phyloP scores from a whole-genome alignment of 2,888 invertebrate genomes.

The Drosophila peninsularis region DNA sequence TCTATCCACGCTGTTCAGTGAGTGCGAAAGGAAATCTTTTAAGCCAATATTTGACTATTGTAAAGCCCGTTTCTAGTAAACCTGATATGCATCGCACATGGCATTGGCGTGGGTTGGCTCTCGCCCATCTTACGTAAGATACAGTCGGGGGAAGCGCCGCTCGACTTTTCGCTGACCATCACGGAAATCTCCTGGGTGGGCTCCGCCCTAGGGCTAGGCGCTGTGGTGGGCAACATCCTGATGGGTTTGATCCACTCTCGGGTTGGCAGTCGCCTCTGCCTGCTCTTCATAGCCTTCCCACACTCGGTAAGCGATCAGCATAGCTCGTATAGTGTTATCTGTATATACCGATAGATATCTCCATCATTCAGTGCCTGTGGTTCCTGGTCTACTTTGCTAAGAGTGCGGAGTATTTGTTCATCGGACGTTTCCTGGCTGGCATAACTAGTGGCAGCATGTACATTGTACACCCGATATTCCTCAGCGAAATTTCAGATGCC shows the following conservation, averaged over 20 bases:
- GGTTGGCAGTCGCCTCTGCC: constrained; percentile 72
- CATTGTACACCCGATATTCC: constrained; percentile 72
- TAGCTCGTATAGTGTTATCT: too few relatives aligned
- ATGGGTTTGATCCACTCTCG: constrained; percentile 66
- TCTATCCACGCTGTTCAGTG: constrained; percentile 68
- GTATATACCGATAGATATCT: neutral
- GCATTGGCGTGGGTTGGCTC: constrained; percentile 82
- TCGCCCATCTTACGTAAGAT: constrained; percentile 79
- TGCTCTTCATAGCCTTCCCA: constrained; percentile 77
- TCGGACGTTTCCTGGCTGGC: constrained; percentile 70
- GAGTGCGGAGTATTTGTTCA: constrained; percentile 59
- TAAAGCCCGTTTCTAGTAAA: constrained; percentile 67
- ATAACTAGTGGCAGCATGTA: constrained; percentile 74
- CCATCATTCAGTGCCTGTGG: constrained; percentile 61
- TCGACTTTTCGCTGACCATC: constrained; percentile 60
- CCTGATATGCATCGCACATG: constrained; percentile 81
- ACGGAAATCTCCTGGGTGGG: constrained; percentile 82
- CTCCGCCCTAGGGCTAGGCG: constrained; percentile 77
- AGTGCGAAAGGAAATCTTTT: constrained; percentile 17
- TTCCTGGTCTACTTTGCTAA: constrained; percentile 63
- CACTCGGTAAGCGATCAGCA: constrained; percentile 61
- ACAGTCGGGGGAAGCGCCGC: constrained; percentile 63
- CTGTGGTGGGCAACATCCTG: constrained; percentile 73
- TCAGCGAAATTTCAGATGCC: constrained; percentile 74
- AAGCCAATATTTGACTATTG: neutral